Evolutionary conservation across 2,113 vertebrate genomes (phyloP).

Genomic region (Chionodraco myersi): DNA sequence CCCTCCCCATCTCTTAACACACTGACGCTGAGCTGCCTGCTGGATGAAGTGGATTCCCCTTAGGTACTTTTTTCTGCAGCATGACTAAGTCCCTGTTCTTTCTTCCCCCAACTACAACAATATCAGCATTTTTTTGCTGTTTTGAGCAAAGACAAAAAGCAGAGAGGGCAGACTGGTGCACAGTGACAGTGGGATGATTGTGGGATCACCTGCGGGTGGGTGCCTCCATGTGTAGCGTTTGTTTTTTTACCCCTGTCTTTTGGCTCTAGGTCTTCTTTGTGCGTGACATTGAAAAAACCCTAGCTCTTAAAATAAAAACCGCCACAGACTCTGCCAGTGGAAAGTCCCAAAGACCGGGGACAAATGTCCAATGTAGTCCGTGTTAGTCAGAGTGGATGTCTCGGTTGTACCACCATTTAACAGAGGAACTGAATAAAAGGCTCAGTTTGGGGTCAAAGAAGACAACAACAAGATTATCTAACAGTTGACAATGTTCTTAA

Average conservation of each 20-base stretch:
- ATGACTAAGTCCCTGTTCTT: conserved; percentile 63
- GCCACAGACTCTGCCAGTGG: conserved; percentile 28
- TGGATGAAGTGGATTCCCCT: conserved; percentile 64
- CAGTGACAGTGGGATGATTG: conserved; percentile 51
- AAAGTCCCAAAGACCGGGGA: conserved; percentile 26
- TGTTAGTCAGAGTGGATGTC: neutral
- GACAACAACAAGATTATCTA: neutral
- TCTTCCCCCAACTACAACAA: conserved; percentile 53
- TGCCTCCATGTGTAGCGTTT: conserved; percentile 37
- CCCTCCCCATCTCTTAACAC: conserved; percentile 64
- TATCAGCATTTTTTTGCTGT: conserved; percentile 48
- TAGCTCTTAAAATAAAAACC: conserved; percentile 52
- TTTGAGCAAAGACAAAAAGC: conserved; percentile 37
- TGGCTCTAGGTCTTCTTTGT: conserved; percentile 47
- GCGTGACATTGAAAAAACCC: conserved; percentile 35
- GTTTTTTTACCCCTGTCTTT: conserved; percentile 18
- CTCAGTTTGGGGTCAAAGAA: neutral
- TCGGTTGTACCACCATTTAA: neutral
- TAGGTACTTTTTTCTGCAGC: conserved; percentile 56
- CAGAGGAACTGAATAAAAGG: neutral
- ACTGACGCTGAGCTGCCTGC: conserved; percentile 49
- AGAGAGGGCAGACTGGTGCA: conserved; percentile 31
- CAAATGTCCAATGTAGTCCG: neutral
- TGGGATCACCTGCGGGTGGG: conserved; percentile 46
- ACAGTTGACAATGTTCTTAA: neutral